phyloP scores from a whole-genome alignment of 2,888 invertebrate genomes.

The Malachius bipustulatus region DNA sequence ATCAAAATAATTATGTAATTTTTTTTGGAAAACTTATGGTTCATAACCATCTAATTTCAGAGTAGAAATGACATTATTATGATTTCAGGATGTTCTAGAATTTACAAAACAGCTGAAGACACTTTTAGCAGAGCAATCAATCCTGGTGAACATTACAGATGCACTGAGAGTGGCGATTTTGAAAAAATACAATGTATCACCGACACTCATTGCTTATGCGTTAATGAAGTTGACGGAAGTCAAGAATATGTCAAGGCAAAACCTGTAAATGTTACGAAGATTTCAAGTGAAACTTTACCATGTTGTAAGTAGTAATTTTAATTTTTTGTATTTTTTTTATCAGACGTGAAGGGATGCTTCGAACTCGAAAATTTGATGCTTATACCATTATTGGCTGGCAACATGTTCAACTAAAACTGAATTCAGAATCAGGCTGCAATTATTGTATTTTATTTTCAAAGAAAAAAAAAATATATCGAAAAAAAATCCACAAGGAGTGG shows the following conservation, averaged over 20 bases:
- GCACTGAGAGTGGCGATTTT: constrained; percentile 53
- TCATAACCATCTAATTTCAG: no score
- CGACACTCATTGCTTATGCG: constrained; percentile 46
- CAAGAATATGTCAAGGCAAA: constrained; percentile 29
- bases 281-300: constrained; percentile 28
- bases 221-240: constrained; percentile 43
- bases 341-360: no score
- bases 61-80: no score
- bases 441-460: no score
- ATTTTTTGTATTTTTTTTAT: constrained; percentile 1
- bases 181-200: constrained; percentile 53
- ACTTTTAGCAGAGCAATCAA: constrained; percentile 34
- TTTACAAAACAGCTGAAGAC: constrained; percentile 39
- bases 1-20: no score
- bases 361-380: no score
- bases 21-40: no score
- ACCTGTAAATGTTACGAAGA: constrained; percentile 27
- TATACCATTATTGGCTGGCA: no score
- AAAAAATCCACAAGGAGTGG: no score
- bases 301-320: constrained; percentile 32
- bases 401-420: no score
- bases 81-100: constrained; percentile 47
- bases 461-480: no score
- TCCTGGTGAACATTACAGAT: constrained; percentile 39
- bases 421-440: no score